These are phyloP conservation scores for Bovichtus diacanthus DNA, from an alignment of 2,797 vertebrate genomes.

Conservation along the genomic window DNA sequence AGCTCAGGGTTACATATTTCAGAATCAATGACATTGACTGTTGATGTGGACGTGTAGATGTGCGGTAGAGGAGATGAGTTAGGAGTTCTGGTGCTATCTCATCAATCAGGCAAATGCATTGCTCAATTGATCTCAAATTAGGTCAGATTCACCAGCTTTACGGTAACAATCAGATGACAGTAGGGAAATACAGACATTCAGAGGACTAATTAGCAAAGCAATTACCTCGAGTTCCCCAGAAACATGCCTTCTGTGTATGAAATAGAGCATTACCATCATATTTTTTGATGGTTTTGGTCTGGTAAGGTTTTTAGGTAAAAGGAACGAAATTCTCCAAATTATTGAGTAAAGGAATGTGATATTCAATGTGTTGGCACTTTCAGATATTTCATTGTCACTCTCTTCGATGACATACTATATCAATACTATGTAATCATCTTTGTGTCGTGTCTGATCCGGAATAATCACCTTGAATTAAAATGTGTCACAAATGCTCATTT, in stretches of 20 bases:
- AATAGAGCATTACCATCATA: neutral
- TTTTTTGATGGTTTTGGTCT: neutral
- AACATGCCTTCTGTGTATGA: neutral
- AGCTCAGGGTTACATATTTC: neutral
- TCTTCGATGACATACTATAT: neutral
- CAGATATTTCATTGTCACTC: neutral
- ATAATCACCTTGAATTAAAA: neutral
- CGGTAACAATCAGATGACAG: neutral
- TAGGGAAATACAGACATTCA: no score
- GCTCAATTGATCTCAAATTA: neutral
- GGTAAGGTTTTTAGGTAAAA: no score
- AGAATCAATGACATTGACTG: neutral
- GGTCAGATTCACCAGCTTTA: neutral
- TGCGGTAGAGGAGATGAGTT: neutral
- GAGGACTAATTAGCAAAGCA: neutral
- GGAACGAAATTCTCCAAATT: neutral
- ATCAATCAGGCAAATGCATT: neutral
- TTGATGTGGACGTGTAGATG: neutral
- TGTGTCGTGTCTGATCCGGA: neutral
- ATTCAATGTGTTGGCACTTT: neutral
- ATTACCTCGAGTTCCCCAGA: neutral
- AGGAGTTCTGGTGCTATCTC: neutral
- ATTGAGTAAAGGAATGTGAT: neutral
- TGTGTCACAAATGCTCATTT: no score
- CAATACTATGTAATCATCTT: neutral